Evolutionary conservation across 2,113 vertebrate genomes (phyloP).

Genomic region (Anthoscopus minutus): DNA sequence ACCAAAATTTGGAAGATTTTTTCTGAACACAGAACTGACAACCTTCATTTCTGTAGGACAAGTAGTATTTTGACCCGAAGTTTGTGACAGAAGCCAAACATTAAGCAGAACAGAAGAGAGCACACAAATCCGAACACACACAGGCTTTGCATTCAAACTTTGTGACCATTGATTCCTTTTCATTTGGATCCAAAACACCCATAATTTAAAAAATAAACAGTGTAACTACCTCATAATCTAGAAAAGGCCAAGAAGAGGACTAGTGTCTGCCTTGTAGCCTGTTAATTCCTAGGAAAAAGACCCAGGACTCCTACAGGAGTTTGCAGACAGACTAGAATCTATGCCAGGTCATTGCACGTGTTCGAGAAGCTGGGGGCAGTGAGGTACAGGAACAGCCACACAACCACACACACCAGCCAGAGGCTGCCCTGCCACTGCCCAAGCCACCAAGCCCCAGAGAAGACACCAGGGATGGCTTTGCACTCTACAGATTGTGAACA

Average conservation of each 20-base stretch:
- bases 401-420: neutral
- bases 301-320: neutral
- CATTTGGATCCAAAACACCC: neutral
- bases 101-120: neutral
- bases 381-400: neutral
- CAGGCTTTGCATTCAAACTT: neutral
- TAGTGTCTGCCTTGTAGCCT: neutral
- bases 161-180: neutral
- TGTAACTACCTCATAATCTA: neutral
- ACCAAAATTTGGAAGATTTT: neutral
- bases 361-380: accelerated
- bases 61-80: neutral
- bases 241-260: neutral
- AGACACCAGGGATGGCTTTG: neutral
- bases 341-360: accelerated
- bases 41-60: neutral
- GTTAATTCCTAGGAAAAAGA: neutral
- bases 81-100: neutral
- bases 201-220: neutral
- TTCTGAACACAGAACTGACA: neutral
- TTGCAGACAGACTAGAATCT: neutral
- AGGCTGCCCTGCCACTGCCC: neutral
- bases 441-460: neutral
- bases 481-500: neutral
- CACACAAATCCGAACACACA: neutral